Evolutionary conservation across 2,113 vertebrate species (phyloP), one percentile per base, ranked within the genome.

Genomic region (Odontesthes bonariensis): DNA sequence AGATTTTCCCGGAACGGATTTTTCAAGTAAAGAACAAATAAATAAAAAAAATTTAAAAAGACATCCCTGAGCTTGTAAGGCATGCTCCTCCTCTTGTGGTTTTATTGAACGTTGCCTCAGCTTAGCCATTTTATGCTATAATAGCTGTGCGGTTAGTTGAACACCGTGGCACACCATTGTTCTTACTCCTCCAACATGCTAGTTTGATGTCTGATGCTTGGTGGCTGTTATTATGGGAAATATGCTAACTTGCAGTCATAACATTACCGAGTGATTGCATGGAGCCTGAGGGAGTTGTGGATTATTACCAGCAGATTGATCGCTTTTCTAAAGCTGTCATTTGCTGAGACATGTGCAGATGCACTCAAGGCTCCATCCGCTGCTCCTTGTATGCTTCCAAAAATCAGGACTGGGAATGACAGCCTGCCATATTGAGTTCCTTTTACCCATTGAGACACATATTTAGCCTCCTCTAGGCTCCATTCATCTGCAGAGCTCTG

Each of bases 361-460:
- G 57, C 51, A 52, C 69, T 77, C 20, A 27, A 74, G 69, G 71
- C 33, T 86, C 66, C 60, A 46, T 69, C 49, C 69, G 3, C 33
- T 47, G 60, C 44, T 77, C 51, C 42, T 31, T 46, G 49, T 63
- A 59, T 27, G 44, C 35, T 62, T 70, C 23, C 46, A 61, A 72
- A 67, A 56, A n/a, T 3, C 31, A 49, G 51, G 35, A 53, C 62
- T 59, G 77, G 79, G 56, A 77, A 77, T 31, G 54, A 73, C 49
- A 73, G 74, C 69, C 64, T 75, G 83, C 79, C 86, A 84, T 84
- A 75, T 69, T 85, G 72, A 78, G 84, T 88, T 88, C 11, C 59
- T 90, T 77, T 76, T 27, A 66, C 68, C 32, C 67, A 64, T 49
- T 64, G 72, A 73, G 54, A 67, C 71, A 65, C 70, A 79, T 57